Evolutionary conservation across 2,888 invertebrate species (phyloP).

Genomic region (Pristionchus maxplancki): DNA sequence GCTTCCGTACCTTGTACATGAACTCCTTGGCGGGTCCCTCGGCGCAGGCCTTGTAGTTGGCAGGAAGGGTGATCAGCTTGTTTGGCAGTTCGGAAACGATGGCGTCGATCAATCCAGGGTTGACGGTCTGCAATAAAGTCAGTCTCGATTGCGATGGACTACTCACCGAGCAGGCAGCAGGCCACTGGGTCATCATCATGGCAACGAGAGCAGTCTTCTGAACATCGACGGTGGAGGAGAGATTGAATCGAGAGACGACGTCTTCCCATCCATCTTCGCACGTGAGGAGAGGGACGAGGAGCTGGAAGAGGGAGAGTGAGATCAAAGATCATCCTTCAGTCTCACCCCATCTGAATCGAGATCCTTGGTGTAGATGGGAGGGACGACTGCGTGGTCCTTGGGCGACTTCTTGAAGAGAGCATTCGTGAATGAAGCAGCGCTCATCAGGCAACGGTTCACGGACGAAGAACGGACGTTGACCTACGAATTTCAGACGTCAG

Average conservation of each 20-base stretch:
- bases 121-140: conserved; percentile 18
- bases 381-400: not conserved
- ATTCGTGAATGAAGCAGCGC: not conserved
- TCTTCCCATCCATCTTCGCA: conserved; percentile 29
- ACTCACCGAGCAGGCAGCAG: not conserved
- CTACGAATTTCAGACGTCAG: not conserved
- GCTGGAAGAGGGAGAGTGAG: not conserved
- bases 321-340: not conserved
- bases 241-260: not conserved
- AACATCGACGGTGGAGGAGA: not conserved
- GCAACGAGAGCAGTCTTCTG: not conserved
- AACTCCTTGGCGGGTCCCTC: conserved; percentile 21
- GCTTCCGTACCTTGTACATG: conserved; percentile 46
- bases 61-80: not conserved
- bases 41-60: conserved; percentile 14
- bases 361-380: conserved; percentile 26
- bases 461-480: conserved; percentile 22
- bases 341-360: not conserved
- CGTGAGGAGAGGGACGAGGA: conserved; percentile 32
- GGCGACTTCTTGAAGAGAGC: conserved; percentile 22
- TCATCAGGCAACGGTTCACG: conserved; percentile 35
- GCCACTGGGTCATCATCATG: conserved; percentile 18
- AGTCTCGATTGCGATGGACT: not conserved
- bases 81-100: conserved; percentile 44
- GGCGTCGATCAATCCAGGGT: not conserved